These are phyloP conservation scores for Tachypleus tridentatus DNA, from an alignment of 1,140 invertebrate species.

Conservation along the genomic window DNA sequence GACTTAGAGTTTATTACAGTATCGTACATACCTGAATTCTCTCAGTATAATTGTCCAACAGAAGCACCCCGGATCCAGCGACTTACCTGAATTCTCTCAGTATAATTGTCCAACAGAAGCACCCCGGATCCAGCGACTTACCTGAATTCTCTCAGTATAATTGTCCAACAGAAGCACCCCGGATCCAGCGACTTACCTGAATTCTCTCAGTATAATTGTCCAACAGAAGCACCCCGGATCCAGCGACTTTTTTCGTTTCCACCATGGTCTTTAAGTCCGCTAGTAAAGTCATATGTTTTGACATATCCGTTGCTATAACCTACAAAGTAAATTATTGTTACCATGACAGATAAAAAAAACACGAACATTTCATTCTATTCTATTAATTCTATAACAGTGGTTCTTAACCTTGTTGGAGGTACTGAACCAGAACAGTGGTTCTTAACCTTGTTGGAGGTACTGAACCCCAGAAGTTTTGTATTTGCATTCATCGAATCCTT, in stretches of 20 bases:
- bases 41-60: slow-evolving; percentile 97
- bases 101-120: slow-evolving; percentile 96
- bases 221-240: slow-evolving; percentile 88
- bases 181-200: slow-evolving; percentile 70
- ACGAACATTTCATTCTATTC: too few species aligned
- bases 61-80: slow-evolving; percentile 86
- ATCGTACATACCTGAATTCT: slow-evolving; percentile 52
- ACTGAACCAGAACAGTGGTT: too few species aligned
- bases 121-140: slow-evolving; percentile 89
- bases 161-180: slow-evolving; percentile 96
- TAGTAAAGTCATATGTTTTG: slow-evolving; percentile 95
- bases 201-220: slow-evolving; percentile 98
- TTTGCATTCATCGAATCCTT: too few species aligned
- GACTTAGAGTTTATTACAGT: too few species aligned
- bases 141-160: slow-evolving; percentile 90
- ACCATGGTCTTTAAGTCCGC: slow-evolving; percentile 99
- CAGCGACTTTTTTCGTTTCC: slow-evolving; percentile 95
- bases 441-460: too few species aligned
- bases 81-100: slow-evolving; percentile 80
- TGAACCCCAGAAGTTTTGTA: too few species aligned
- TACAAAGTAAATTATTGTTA: background rate
- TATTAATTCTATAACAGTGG: too few species aligned
- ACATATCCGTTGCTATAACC: slow-evolving; percentile 93
- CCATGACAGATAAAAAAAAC: too few species aligned
- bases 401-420: too few species aligned